Evolutionary conservation across 1,140 invertebrate species (phyloP).

Genomic region (Drosophila littoralis): DNA sequence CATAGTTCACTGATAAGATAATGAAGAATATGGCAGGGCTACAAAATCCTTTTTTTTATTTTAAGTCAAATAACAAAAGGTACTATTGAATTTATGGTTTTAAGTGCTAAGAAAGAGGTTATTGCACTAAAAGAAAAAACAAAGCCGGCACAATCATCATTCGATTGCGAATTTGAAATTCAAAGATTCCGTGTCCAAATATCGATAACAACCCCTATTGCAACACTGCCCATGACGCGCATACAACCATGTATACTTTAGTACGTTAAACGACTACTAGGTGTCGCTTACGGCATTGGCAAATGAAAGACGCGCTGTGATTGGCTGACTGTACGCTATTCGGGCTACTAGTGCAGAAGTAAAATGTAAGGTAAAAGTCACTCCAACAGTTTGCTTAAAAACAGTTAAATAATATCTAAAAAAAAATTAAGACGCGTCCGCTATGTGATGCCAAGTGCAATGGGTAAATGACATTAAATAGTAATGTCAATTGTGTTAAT

Average conservation of each 20-base stretch:
- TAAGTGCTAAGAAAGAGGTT: neutral
- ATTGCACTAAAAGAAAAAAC: neutral
- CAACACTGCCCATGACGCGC: conserved; percentile 29
- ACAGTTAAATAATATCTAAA: conserved; percentile 71
- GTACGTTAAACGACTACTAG: conserved; percentile 58
- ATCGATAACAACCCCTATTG: conserved; percentile 19
- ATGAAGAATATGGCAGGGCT: conserved; percentile 37
- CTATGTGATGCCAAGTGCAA: conserved; percentile 49
- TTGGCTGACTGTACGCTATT: conserved; percentile 76
- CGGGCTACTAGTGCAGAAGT: conserved; percentile 57
- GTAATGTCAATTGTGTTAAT: conserved; percentile 26
- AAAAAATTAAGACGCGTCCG: conserved; percentile 47
- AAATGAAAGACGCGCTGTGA: conserved; percentile 72
- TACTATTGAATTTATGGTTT: neutral
- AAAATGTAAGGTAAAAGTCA: conserved; percentile 77
- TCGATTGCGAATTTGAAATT: conserved; percentile 38
- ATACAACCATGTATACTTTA: conserved; percentile 41
- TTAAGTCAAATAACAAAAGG: neutral
- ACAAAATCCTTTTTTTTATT: neutral
- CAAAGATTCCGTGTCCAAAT: neutral
- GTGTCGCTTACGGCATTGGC: conserved; percentile 55
- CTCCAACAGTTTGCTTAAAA: conserved; percentile 64
- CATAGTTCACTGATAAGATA: conserved; percentile 64
- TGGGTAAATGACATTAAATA: conserved; percentile 38
- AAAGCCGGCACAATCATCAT: conserved; percentile 2